Evolutionary conservation across 2,113 vertebrate genomes (phyloP).

Genomic region (Crotalus viridis): DNA sequence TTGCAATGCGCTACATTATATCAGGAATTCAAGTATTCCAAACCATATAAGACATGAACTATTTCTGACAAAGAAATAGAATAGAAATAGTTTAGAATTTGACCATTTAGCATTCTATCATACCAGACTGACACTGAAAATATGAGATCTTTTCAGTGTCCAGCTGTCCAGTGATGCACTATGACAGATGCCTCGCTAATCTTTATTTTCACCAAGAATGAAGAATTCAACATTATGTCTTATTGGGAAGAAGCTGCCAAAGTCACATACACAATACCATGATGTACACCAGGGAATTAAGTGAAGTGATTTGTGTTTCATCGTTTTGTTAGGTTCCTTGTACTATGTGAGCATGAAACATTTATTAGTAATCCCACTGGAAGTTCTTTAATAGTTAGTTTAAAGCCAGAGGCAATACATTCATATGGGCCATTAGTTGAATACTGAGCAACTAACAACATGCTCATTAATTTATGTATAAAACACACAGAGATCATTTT

Average conservation of each 20-base stretch:
- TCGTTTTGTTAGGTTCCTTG: slow-evolving; percentile 32
- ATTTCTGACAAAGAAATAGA: neutral
- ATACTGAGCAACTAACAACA: slow-evolving; percentile 27
- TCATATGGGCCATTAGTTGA: slow-evolving; percentile 18
- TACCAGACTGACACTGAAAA: neutral
- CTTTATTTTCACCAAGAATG: neutral
- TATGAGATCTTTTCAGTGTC: neutral
- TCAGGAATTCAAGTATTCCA: neutral
- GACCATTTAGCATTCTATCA: neutral
- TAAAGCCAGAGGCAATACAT: slow-evolving; percentile 22
- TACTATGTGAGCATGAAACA: slow-evolving; percentile 21
- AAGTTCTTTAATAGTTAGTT: slow-evolving; percentile 39
- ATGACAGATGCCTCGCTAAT: neutral
- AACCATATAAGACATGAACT: neutral
- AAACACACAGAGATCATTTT: slow-evolving; percentile 19
- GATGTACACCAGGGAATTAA: neutral
- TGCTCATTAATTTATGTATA: slow-evolving; percentile 38
- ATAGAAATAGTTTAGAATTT: neutral
- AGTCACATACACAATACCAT: slow-evolving; percentile 3
- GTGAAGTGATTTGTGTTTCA: slow-evolving; percentile 25
- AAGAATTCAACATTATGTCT: neutral
- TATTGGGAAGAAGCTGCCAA: slow-evolving; percentile 1
- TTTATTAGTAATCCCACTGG: slow-evolving; percentile 33
- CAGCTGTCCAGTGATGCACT: neutral
- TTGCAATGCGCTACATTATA: neutral